phyloP scores from a whole-genome alignment of 2,797 vertebrate species.

The Pelobates cultripes region DNA sequence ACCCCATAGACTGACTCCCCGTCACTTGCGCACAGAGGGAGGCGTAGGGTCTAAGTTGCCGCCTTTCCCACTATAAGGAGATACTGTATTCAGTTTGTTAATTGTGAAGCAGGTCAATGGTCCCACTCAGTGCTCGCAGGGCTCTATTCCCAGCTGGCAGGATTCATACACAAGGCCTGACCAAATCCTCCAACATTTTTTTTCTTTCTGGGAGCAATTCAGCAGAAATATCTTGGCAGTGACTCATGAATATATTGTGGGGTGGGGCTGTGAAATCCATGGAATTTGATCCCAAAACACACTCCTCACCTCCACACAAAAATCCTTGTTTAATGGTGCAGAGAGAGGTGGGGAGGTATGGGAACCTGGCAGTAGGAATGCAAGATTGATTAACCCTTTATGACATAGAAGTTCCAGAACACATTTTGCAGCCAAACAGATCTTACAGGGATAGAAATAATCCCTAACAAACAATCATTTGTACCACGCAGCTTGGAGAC shows the following conservation, averaged over 20 bases:
- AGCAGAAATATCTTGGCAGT: conserved; percentile 47
- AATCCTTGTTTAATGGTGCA: conserved; percentile 32
- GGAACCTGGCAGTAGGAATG: conserved; percentile 2
- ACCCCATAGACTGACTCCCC: background rate
- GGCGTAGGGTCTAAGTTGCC: background rate
- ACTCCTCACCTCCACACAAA: conserved; percentile 25
- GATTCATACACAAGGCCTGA: background rate
- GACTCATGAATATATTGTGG: conserved; percentile 42
- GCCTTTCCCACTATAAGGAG: background rate
- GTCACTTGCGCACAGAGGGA: background rate
- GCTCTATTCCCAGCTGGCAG: conserved; percentile 16
- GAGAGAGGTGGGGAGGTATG: conserved; percentile 28
- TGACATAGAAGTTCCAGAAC: background rate
- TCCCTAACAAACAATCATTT: no score
- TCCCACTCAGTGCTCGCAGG: background rate
- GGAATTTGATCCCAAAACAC: conserved; percentile 55
- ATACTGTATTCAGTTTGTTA: background rate
- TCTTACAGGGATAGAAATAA: no score
- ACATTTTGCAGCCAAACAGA: no score
- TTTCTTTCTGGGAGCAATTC: conserved; percentile 26
- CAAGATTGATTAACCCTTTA: background rate
- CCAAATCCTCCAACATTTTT: conserved; percentile 9
- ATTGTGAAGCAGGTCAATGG: conserved; percentile 12
- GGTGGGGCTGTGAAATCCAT: conserved; percentile 49
- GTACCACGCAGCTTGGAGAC: no score